Evolutionary conservation across 2,888 invertebrate genomes (phyloP).

Genomic region (Oscheius sp.): DNA sequence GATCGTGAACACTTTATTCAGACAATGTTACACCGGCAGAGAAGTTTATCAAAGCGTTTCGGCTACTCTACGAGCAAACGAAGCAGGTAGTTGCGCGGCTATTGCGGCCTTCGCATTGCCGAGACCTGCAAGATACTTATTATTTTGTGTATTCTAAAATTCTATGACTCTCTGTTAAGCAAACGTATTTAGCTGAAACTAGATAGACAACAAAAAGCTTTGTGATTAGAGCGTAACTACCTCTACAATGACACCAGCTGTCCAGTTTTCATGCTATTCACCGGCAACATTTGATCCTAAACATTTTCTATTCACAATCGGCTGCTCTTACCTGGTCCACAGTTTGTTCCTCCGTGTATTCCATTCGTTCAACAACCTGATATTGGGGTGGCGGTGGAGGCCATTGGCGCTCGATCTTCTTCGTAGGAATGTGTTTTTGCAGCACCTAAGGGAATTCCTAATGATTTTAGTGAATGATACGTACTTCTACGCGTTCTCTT

Average conservation of each 20-base stretch:
- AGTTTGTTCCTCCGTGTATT: slow-evolving; percentile 3
- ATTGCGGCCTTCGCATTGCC: slow-evolving; percentile 21
- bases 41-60: slow-evolving; percentile 10
- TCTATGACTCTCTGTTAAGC: background rate
- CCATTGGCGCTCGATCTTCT: slow-evolving; percentile 57
- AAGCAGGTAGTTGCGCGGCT: slow-evolving; percentile 18
- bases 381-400: slow-evolving; percentile 61
- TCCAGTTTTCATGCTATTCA: slow-evolving; percentile 34
- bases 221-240: slow-evolving; percentile 16
- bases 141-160: background rate
- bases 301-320: background rate
- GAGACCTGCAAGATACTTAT: slow-evolving; percentile 9
- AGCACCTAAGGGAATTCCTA: slow-evolving; percentile 34
- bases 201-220: background rate
- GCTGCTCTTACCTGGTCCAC: slow-evolving; percentile 16
- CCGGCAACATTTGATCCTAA: slow-evolving; percentile 27
- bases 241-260: slow-evolving; percentile 28
- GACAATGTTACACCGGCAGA: slow-evolving; percentile 12
- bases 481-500: slow-evolving; percentile 55
- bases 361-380: slow-evolving; percentile 36
- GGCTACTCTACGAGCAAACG: slow-evolving; percentile 20
- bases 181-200: background rate
- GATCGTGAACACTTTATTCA: slow-evolving; percentile 15
- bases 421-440: slow-evolving; percentile 59
- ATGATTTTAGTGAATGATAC: background rate